Evolutionary conservation across 2,888 invertebrate genomes (phyloP).

Genomic region (Geotrupes spiniger): DNA sequence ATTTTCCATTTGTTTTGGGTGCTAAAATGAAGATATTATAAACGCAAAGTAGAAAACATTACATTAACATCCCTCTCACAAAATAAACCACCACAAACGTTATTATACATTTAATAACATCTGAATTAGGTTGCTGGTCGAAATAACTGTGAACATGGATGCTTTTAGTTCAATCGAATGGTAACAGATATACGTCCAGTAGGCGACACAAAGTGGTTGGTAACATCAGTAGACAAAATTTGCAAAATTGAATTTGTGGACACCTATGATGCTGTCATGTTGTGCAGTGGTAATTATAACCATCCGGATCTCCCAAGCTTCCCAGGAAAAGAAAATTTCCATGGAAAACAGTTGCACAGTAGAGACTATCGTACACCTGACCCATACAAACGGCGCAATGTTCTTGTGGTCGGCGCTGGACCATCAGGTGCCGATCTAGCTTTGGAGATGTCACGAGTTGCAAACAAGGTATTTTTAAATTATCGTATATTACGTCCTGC

Average conservation of each 20-base stretch:
- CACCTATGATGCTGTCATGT: slow-evolving; percentile 71
- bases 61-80: too few relatives aligned
- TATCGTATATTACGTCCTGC: not conserved
- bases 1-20: too few relatives aligned
- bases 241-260: slow-evolving; percentile 52
- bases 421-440: slow-evolving; percentile 81
- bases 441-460: slow-evolving; percentile 62
- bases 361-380: slow-evolving; percentile 79
- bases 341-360: slow-evolving; percentile 65
- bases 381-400: slow-evolving; percentile 61
- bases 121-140: too few relatives aligned
- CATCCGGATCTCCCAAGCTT: slow-evolving; percentile 71
- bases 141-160: too few relatives aligned
- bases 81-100: too few relatives aligned
- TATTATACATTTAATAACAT: too few relatives aligned
- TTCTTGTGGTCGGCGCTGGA: slow-evolving; percentile 81
- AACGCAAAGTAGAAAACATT: too few relatives aligned
- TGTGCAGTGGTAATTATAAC: slow-evolving; percentile 86
- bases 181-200: slow-evolving; percentile 54
- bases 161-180: slow-evolving; percentile 37
- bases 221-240: slow-evolving; percentile 56
- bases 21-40: too few relatives aligned
- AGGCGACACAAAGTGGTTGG: slow-evolving; percentile 55
- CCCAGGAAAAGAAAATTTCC: slow-evolving; percentile 62
- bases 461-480: slow-evolving; percentile 50